Percentiles rank a stretch among this genome's conserved stretches.
Conservation (phyloP, 2,113 vertebrate species). For the Syngnathus scovelli region DNA sequence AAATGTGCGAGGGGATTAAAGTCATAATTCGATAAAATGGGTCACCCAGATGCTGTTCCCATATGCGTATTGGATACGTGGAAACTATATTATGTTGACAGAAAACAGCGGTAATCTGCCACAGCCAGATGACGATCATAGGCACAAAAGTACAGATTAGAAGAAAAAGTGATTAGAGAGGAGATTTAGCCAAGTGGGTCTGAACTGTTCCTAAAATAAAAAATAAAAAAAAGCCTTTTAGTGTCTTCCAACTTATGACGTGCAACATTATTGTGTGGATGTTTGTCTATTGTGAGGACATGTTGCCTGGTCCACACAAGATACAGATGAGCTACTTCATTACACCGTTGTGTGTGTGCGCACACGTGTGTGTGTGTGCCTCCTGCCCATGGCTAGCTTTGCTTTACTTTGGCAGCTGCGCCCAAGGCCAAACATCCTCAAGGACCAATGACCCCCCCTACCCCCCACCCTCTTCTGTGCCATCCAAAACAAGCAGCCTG, state of each 20-base stretch:
- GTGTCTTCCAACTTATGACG: neutral
- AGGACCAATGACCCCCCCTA: slow-evolving; percentile 54
- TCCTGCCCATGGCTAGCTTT: slow-evolving; percentile 17
- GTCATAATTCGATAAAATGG: slow-evolving; percentile 54
- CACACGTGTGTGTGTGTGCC: slow-evolving; percentile 4
- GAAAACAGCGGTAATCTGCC: slow-evolving; percentile 52
- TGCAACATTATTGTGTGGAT: neutral
- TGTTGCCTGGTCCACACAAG: too few species aligned
- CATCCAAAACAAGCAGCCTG: slow-evolving; percentile 63
- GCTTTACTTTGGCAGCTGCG: slow-evolving; percentile 62
- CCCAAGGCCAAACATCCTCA: slow-evolving; percentile 65
- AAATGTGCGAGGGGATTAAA: slow-evolving; percentile 51
- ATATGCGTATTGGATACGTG: slow-evolving; percentile 28
- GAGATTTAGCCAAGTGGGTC: slow-evolving; percentile 1
- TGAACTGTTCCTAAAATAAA: neutral
- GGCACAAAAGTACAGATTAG: slow-evolving; percentile 27
- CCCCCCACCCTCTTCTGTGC: slow-evolving; percentile 32
- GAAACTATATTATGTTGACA: slow-evolving; percentile 40
- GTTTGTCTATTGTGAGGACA: too few species aligned
- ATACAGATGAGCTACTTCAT: neutral
- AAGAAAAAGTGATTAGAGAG: slow-evolving; percentile 47
- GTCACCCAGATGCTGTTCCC: slow-evolving; percentile 54
- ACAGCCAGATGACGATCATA: slow-evolving; percentile 31
- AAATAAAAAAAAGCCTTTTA: neutral
- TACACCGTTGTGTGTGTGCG: neutral